Base-by-base conservation (phyloP, 2,888 invertebrate species). In the Acrobasis consociella region DNA sequence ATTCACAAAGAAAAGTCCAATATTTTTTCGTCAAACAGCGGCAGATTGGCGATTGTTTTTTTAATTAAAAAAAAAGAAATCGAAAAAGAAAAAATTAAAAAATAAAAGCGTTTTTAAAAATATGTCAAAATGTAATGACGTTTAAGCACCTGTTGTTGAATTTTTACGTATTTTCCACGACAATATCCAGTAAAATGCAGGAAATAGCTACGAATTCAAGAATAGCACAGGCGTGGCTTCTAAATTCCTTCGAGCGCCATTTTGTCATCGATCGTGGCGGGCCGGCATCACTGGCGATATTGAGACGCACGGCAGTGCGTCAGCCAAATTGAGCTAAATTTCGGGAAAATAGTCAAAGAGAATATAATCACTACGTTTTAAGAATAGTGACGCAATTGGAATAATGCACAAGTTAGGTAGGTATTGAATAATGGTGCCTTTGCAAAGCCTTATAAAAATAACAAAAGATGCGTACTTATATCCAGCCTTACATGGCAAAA, bases 11-110 rank as follows among this genome's bases (percentile, higher is more conserved):
- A 62, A 73, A 77, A 71, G 63, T 64, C 58, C 58, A 62, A 51
- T 67, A 65, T 72, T 68, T 71, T 68, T 67, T 63, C 64, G 59
- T 70, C 70, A 62, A 72, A 76, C 80, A 86, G 31, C 31, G 31
- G 31, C 78, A 85, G 82, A 84, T 83, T 74, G 82, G 81, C 84
- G 81, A 82, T 87, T 89, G 86, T 87, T 89, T 91, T 89, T 87
- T 80, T 73, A 78, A 77, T 78, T 78, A 86, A 87, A 86, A 87
- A 22, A 84, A 85, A 82, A 74, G 80, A 78, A 69, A 67, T 67
- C 66, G 68, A 72, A 77, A 82, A 82, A 76, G 76, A 75, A 79
- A 82, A 82, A 81, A 74, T 72, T 74, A 76, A 81, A 83, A 81
- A 80, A 81, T 80, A 77, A 82, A 76, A 80, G 77, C 71, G 73